A percentile compares a stretch with the other conserved stretches of the same genome.
phyloP scores from a whole-genome alignment of 2,797 vertebrate genomes.

The Lepilemur septentrionalis region DNA sequence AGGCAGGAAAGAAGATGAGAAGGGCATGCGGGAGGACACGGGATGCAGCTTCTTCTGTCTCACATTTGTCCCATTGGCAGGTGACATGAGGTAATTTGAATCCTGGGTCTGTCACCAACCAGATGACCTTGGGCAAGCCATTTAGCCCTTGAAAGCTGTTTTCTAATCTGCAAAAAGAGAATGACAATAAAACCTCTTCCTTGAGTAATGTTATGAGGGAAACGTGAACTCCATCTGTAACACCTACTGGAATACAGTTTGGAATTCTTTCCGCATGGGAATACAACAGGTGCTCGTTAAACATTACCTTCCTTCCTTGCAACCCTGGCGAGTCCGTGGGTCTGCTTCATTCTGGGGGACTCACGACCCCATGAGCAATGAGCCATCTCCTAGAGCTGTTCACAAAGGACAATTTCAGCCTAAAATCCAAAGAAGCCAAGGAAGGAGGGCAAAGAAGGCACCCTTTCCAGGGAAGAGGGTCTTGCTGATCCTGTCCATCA shows the following conservation, averaged over 20 bases:
- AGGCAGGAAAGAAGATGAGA: not conserved
- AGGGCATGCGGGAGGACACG: fast-evolving
- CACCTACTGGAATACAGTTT: not conserved
- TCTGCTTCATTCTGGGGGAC: not conserved
- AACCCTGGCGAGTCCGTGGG: not conserved
- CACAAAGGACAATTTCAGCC: not conserved
- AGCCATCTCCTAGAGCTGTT: not conserved
- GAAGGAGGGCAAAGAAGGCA: not conserved
- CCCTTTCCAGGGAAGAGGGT: not conserved
- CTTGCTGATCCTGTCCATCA: not conserved
- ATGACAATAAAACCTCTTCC: not conserved
- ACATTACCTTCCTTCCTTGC: not conserved
- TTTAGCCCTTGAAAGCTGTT: not conserved
- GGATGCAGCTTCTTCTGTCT: not conserved
- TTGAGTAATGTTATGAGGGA: not conserved
- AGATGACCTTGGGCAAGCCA: not conserved
- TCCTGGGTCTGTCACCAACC: not conserved
- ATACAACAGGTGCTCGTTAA: not conserved
- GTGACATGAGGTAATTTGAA: not conserved
- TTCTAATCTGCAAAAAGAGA: not conserved
- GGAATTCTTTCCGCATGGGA: not conserved
- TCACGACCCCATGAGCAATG: not conserved
- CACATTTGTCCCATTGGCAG: not conserved
- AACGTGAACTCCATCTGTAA: not conserved
- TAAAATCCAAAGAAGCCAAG: not conserved